Conservation (phyloP, 2,113 vertebrate species). For the Cynopterus brachyotis region DNA sequence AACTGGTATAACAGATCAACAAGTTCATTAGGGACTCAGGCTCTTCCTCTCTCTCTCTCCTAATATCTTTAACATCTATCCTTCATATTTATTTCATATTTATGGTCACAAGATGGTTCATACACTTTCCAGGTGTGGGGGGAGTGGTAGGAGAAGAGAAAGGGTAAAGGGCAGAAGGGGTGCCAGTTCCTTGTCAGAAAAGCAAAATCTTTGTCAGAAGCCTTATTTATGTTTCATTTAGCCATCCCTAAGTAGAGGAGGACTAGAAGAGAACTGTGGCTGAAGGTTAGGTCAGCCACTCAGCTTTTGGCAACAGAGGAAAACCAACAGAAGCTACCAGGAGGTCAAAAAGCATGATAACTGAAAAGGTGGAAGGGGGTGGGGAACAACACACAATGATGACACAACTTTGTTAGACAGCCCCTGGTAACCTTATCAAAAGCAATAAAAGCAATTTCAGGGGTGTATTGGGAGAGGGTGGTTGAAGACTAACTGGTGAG, state of each 20-base stretch:
- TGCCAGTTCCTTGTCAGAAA: neutral
- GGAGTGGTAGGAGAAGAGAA: neutral
- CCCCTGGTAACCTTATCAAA: neutral
- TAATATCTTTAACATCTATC: neutral
- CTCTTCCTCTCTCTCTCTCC: neutral
- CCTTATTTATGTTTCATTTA: neutral
- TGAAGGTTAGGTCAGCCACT: neutral
- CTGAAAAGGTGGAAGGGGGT: neutral
- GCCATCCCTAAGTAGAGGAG: neutral
- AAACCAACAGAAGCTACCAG: neutral
- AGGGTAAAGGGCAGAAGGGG: neutral
- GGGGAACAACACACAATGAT: neutral
- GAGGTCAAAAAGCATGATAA: neutral
- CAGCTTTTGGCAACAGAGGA: neutral
- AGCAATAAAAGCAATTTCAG: neutral
- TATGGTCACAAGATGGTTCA: neutral
- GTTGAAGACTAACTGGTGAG: neutral
- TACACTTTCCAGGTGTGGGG: neutral
- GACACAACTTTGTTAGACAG: neutral
- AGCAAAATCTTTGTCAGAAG: neutral
- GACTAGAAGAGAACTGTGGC: neutral
- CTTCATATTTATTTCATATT: neutral
- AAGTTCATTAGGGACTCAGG: neutral
- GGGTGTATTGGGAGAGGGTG: neutral
- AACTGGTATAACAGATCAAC: neutral